Conservation (phyloP, 2,113 vertebrate genomes). For the Melanostigma gelatinosum region DNA sequence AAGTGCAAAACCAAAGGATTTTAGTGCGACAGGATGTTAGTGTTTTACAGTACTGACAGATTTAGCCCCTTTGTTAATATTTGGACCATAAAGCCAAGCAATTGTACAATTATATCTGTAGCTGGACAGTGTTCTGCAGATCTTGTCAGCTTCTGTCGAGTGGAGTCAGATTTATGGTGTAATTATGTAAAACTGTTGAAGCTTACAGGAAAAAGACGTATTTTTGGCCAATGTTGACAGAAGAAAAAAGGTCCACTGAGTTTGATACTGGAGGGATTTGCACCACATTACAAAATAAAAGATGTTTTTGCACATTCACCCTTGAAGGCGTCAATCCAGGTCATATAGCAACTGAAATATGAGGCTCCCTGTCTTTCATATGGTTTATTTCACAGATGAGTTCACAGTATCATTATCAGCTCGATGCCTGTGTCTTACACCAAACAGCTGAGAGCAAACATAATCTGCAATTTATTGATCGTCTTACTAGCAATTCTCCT, state of each 20-base stretch:
- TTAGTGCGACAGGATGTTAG: neutral
- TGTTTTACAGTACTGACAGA: constrained; percentile 20
- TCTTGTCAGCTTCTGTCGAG: constrained; percentile 13
- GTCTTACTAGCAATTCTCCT: constrained; percentile 24
- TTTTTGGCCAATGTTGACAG: constrained; percentile 5
- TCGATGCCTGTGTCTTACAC: constrained; percentile 17
- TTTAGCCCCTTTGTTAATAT: constrained; percentile 37
- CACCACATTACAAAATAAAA: constrained; percentile 13
- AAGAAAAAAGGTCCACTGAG: neutral
- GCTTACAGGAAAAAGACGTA: constrained; percentile 12
- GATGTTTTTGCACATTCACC: constrained; percentile 16
- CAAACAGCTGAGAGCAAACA: constrained; percentile 45
- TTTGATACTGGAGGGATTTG: constrained; percentile 7
- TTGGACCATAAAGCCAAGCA: neutral
- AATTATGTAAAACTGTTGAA: constrained; percentile 43
- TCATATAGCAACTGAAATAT: neutral
- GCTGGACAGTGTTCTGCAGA: constrained; percentile 15
- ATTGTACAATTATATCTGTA: constrained; percentile 8
- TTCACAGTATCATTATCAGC: constrained; percentile 57
- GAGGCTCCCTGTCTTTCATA: constrained; percentile 42
- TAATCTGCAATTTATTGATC: constrained; percentile 63
- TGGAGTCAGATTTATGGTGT: constrained; percentile 26
- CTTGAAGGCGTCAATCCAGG: constrained; percentile 23
- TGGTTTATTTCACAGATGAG: constrained; percentile 62
- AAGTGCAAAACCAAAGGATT: neutral